Conservation (phyloP, 2,888 invertebrate species). For the Metopia argyrocephala region DNA sequence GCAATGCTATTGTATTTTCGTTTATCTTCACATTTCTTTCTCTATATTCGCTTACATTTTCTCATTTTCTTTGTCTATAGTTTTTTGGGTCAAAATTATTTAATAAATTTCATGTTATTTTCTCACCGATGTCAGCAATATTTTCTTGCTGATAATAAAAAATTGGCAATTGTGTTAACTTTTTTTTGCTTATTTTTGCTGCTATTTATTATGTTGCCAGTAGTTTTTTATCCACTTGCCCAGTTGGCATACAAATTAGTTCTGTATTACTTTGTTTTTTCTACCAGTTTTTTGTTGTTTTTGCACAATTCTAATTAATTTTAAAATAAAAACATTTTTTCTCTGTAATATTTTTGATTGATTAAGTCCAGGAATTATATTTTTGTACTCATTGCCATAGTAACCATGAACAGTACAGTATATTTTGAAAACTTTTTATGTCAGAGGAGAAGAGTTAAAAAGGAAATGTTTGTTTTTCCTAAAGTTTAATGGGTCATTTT, state of each 20-base stretch:
- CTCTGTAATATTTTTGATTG: neutral
- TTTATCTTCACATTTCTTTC: too few species aligned
- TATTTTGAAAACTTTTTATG: neutral
- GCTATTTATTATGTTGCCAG: neutral
- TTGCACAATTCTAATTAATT: constrained; percentile 57
- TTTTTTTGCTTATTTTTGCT: neutral
- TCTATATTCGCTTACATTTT: too few species aligned
- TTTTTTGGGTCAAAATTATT: neutral
- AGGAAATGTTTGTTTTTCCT: too few species aligned
- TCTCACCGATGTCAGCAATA: neutral
- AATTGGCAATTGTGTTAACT: neutral
- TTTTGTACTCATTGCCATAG: neutral
- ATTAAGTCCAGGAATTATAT: neutral
- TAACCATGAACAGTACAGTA: neutral
- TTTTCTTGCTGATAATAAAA: neutral
- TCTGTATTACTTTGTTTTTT: neutral
- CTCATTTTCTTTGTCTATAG: too few species aligned
- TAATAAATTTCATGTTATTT: neutral
- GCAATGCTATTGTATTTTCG: too few species aligned
- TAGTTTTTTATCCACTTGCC: neutral
- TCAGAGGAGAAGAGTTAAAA: neutral
- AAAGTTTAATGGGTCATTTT: too few species aligned
- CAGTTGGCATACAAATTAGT: neutral
- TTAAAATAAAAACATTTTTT: constrained; percentile 41
- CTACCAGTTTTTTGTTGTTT: neutral